Evolutionary conservation across 2,113 vertebrate genomes (phyloP).

Genomic region (Coracopsis vasa): DNA sequence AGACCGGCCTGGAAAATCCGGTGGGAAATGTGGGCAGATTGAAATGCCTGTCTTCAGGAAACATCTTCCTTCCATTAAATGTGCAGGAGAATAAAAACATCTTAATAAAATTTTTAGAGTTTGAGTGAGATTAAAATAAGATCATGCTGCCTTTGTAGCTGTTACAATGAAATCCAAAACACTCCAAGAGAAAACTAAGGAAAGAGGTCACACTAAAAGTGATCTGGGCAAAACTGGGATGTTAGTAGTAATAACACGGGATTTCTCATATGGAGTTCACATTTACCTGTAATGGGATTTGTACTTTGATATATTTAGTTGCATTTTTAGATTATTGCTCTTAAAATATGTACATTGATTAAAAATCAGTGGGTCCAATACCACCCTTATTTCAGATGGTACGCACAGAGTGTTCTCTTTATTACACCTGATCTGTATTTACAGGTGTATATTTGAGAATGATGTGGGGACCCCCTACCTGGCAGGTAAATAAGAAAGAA

Average conservation of each 20-base stretch:
- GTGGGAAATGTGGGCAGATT: not conserved
- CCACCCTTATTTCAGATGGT: not conserved
- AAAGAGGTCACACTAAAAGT: not conserved
- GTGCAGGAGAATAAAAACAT: not conserved
- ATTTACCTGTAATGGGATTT: not conserved
- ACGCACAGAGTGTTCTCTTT: not conserved
- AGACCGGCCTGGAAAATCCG: not conserved
- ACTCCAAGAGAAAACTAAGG: not conserved
- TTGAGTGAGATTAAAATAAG: not conserved
- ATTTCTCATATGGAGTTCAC: not conserved
- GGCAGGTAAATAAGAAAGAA: not conserved
- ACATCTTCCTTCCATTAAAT: not conserved
- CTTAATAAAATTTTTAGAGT: not conserved
- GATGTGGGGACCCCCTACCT: not conserved
- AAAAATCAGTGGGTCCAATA: not conserved
- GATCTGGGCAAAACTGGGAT: not conserved
- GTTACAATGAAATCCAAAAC: not conserved
- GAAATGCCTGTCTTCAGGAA: not conserved
- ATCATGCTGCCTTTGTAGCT: not conserved
- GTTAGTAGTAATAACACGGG: not conserved
- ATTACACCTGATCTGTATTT: not conserved
- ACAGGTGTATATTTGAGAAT: not conserved
- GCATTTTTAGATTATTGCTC: not conserved
- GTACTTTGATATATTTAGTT: not conserved
- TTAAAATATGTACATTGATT: not conserved